Evolutionary conservation across 2,113 vertebrate genomes (phyloP).

Genomic region (Zingel zingel): DNA sequence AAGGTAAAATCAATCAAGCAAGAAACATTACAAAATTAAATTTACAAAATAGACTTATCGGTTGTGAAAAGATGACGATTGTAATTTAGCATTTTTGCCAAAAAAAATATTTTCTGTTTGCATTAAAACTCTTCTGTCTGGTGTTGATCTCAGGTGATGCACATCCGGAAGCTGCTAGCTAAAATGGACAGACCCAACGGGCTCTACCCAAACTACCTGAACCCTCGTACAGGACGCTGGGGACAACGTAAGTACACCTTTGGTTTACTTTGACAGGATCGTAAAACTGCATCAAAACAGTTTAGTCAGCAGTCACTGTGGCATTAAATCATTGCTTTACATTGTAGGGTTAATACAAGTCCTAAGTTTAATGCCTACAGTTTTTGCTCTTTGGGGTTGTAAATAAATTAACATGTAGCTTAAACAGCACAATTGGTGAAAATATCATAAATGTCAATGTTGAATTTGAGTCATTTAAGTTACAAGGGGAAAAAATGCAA

Average conservation of each 20-base stretch:
- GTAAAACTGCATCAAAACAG: background rate
- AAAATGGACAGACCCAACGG: constrained; percentile 99
- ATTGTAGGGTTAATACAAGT: background rate
- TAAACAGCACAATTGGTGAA: too few relatives aligned
- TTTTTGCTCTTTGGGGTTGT: too few relatives aligned
- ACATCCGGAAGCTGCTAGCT: constrained; percentile 96
- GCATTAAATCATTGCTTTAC: background rate
- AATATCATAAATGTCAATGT: too few relatives aligned
- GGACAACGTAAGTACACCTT: constrained; percentile 93
- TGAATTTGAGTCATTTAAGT: too few relatives aligned
- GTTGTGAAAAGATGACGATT: background rate
- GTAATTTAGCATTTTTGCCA: background rate
- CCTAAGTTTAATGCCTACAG: background rate
- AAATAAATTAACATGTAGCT: background rate
- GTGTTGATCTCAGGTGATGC: constrained; percentile 90
- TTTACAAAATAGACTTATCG: background rate
- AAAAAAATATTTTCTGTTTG: background rate
- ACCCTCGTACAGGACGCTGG: constrained; percentile 97
- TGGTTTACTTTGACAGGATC: background rate
- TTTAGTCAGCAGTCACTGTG: background rate
- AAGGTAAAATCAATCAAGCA: background rate
- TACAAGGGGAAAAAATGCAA: too few relatives aligned
- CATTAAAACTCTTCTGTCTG: background rate
- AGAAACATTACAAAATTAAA: background rate
- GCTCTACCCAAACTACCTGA: constrained; percentile 99